Percentiles rank a stretch among this genome's conserved stretches.
Conservation (phyloP, 2,888 invertebrate genomes). For the Ptilodon capucinus region DNA sequence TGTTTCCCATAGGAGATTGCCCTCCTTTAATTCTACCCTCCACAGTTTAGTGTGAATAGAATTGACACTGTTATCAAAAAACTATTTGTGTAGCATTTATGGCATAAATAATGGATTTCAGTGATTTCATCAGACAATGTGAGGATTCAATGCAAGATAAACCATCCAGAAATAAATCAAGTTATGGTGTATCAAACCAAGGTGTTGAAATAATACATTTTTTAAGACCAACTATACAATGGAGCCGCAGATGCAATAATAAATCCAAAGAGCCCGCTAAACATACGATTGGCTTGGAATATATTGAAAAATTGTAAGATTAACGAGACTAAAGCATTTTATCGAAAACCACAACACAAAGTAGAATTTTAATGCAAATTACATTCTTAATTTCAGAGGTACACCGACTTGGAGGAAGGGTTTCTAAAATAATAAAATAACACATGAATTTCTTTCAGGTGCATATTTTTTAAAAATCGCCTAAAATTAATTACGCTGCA, state of each 20-base stretch:
- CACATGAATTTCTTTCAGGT: no score
- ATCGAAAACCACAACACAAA: no score
- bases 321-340: no score
- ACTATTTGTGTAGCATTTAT: no score
- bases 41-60: no score
- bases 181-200: background rate
- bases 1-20: no score
- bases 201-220: conserved; percentile 4
- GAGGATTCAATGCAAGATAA: conserved; percentile 2
- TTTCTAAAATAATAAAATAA: conserved; percentile 15
- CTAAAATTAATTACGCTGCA: background rate
- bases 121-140: conserved; percentile 20
- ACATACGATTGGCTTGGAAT: conserved; percentile 36
- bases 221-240: conserved; percentile 56
- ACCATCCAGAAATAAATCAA: background rate
- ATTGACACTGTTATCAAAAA: no score
- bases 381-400: conserved; percentile 39
- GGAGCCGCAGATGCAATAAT: conserved; percentile 44
- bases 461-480: no score
- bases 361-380: no score
- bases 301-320: conserved; percentile 56
- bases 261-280: conserved; percentile 4
- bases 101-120: conserved; percentile 3
- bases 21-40: no score
- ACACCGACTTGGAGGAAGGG: conserved; percentile 49